These are phyloP conservation scores for Valencia hispanica DNA, from an alignment of 2,797 vertebrate species.

Conservation along the genomic window DNA sequence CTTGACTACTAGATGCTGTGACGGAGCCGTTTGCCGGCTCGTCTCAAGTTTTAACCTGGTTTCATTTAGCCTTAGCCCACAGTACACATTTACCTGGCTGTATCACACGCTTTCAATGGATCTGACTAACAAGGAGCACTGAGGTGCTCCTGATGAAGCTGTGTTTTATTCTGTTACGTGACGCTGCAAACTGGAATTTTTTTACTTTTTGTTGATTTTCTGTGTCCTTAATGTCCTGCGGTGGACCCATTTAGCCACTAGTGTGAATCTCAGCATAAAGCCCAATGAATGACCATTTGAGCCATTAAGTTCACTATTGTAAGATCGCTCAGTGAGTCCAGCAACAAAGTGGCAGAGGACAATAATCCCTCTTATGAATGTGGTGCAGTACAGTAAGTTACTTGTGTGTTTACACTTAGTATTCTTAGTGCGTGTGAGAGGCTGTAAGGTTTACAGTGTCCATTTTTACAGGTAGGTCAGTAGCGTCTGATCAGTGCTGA, in stretches of 20 bases:
- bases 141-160: background rate
- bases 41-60: constrained; percentile 38
- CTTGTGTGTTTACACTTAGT: background rate
- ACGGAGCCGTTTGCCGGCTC: constrained; percentile 24
- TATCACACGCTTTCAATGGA: constrained; percentile 42
- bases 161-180: constrained; percentile 6
- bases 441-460: constrained; percentile 28
- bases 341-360: background rate
- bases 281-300: background rate
- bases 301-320: background rate
- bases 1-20: constrained; percentile 59
- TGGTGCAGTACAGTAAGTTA: constrained; percentile 1
- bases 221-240: constrained; percentile 1
- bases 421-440: background rate
- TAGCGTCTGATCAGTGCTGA: constrained; percentile 15
- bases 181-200: constrained; percentile 27
- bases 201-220: constrained; percentile 24
- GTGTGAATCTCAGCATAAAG: constrained; percentile 3
- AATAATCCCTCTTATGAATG: background rate
- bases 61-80: constrained; percentile 45
- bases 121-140: constrained; percentile 38
- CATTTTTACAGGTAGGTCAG: constrained; percentile 26
- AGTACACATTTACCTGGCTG: constrained; percentile 32
- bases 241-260: background rate
- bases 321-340: background rate